Evolutionary conservation across 2,797 vertebrate species (phyloP).

Genomic region (Salarias fasciatus): DNA sequence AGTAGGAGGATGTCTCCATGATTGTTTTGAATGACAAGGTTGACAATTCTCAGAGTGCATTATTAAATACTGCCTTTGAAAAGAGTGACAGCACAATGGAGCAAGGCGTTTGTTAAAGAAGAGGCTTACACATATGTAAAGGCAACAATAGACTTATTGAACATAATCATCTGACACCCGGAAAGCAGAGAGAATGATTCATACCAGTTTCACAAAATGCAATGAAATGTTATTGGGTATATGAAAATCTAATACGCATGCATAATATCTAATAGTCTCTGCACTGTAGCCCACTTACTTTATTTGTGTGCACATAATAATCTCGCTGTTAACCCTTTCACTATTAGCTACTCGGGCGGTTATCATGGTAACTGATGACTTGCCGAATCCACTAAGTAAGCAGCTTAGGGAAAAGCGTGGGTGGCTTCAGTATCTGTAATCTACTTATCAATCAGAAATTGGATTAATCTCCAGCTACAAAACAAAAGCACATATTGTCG

Average conservation of each 20-base stretch:
- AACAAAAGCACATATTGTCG: slow-evolving; percentile 46
- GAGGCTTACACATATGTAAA: slow-evolving; percentile 33
- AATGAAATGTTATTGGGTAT: slow-evolving; percentile 60
- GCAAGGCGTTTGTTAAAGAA: slow-evolving; percentile 50
- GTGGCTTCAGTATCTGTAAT: slow-evolving; percentile 45
- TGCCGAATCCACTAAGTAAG: slow-evolving; percentile 59
- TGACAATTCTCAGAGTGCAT: slow-evolving; percentile 73
- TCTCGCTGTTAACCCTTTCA: slow-evolving; percentile 62
- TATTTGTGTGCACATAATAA: slow-evolving; percentile 46
- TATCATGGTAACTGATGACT: slow-evolving; percentile 66
- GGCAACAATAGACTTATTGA: slow-evolving; percentile 51
- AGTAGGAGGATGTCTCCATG: slow-evolving; percentile 45
- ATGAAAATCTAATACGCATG: slow-evolving; percentile 57
- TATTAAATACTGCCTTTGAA: slow-evolving; percentile 68
- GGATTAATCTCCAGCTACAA: slow-evolving; percentile 59
- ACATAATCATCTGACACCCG: slow-evolving; percentile 50
- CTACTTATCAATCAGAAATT: slow-evolving; percentile 72
- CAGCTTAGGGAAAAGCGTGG: slow-evolving; percentile 51
- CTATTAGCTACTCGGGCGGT: slow-evolving; percentile 25
- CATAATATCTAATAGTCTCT: slow-evolving; percentile 58
- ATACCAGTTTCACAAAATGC: slow-evolving; percentile 40
- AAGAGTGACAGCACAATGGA: slow-evolving; percentile 45
- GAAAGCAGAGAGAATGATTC: slow-evolving; percentile 47
- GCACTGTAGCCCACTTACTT: slow-evolving; percentile 39
- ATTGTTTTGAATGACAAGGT: slow-evolving; percentile 77